Conservation (phyloP, 2,797 vertebrate genomes). For the Naso thynnoides region DNA sequence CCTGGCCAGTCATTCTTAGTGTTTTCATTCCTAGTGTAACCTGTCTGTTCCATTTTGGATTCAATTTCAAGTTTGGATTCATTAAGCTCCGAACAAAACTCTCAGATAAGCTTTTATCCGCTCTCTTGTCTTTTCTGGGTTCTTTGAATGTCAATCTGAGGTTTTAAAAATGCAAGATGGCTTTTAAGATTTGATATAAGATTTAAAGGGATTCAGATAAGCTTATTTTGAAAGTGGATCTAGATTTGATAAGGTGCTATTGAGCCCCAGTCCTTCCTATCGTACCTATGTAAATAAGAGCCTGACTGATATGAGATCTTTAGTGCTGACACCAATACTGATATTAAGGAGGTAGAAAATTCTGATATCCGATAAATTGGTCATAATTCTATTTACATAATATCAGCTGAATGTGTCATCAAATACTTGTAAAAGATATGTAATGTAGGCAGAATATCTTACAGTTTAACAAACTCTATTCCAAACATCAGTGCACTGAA, state of each 20-base stretch:
- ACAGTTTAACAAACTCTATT: no score
- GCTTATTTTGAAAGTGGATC: neutral
- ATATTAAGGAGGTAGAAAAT: no score
- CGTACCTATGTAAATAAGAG: neutral
- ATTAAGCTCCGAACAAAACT: conserved; percentile 12
- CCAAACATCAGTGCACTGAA: no score
- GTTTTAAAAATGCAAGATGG: neutral
- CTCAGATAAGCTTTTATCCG: neutral
- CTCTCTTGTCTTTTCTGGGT: neutral
- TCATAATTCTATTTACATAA: no score
- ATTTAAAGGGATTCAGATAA: conserved; percentile 2
- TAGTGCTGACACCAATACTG: no score
- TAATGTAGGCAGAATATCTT: no score
- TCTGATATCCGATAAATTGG: no score
- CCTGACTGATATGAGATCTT: no score
- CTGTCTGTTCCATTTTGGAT: neutral
- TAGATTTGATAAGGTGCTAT: neutral
- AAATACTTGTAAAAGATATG: no score
- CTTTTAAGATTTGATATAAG: neutral
- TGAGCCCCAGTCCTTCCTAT: neutral
- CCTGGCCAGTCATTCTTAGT: neutral
- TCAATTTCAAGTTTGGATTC: conserved; percentile 10
- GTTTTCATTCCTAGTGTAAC: conserved; percentile 17
- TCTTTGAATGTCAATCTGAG: neutral
- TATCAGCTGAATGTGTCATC: no score